phyloP scores from a whole-genome alignment of 2,797 vertebrate species.

The Centropyge bicolor region DNA sequence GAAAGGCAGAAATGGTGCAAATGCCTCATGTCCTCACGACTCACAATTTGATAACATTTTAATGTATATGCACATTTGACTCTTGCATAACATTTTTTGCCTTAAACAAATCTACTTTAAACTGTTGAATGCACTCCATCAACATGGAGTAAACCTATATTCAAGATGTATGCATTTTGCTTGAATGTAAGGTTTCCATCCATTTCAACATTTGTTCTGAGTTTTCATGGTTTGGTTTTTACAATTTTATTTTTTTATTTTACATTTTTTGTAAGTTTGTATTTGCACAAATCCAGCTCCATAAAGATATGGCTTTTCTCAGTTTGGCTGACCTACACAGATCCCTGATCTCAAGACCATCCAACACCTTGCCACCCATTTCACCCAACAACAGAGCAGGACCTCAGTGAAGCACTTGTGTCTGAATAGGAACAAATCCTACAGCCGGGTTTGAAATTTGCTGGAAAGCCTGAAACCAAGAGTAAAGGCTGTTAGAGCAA shows the following conservation, averaged over 20 bases:
- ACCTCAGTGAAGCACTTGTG: not conserved
- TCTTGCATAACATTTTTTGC: not conserved
- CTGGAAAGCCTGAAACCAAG: too few relatives aligned
- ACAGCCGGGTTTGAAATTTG: too few relatives aligned
- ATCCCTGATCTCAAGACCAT: too few relatives aligned
- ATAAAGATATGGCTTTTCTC: not conserved
- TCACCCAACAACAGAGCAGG: not conserved
- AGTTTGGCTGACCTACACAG: not conserved
- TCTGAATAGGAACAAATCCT: not conserved
- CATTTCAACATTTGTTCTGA: not conserved
- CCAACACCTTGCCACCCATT: too few relatives aligned
- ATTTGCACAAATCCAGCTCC: not conserved
- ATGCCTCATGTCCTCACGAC: not conserved
- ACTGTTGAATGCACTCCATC: too few relatives aligned
- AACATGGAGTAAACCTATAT: too few relatives aligned
- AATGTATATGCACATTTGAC: not conserved
- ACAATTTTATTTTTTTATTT: too few relatives aligned
- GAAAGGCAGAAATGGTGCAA: not conserved
- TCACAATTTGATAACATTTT: not conserved
- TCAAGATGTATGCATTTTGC: not conserved
- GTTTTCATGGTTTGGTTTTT: not conserved
- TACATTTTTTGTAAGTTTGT: too few relatives aligned
- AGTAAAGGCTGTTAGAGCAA: too few relatives aligned
- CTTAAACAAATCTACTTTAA: too few relatives aligned
- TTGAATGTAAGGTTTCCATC: not conserved